These are phyloP conservation scores for Colletes collaris DNA, from an alignment of 2,888 invertebrate species.

Conservation along the genomic window DNA sequence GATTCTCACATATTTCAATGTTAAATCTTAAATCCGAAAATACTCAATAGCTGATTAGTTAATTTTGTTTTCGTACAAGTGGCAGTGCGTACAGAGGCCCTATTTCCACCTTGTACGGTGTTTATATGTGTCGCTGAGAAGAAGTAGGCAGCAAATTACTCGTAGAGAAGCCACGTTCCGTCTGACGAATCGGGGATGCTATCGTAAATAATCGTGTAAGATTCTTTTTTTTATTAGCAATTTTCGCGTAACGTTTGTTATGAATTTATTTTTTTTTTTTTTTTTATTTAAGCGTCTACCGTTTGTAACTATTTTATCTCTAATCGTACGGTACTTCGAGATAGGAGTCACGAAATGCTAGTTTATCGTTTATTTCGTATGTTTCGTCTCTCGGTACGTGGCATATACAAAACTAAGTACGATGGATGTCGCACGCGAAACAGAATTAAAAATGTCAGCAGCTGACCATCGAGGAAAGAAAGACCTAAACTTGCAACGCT, in stretches of 20 bases:
- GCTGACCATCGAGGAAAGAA: slow-evolving; percentile 58
- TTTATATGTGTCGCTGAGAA: slow-evolving; percentile 65
- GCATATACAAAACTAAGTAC: slow-evolving; percentile 37
- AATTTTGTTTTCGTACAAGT: slow-evolving; percentile 58
- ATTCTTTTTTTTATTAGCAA: background rate
- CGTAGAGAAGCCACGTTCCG: slow-evolving; percentile 62
- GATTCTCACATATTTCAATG: slow-evolving; percentile 52
- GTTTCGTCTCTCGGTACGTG: slow-evolving; percentile 62
- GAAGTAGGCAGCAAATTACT: slow-evolving; percentile 59
- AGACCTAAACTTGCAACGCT: slow-evolving; percentile 75
- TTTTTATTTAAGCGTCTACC: too few relatives aligned
- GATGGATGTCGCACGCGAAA: slow-evolving; percentile 60
- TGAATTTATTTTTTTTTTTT: slow-evolving; percentile 6
- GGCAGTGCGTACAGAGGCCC: slow-evolving; percentile 59
- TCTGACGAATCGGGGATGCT: slow-evolving; percentile 53
- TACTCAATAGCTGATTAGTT: slow-evolving; percentile 74
- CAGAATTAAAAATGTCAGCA: slow-evolving; percentile 56
- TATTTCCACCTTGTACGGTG: slow-evolving; percentile 56
- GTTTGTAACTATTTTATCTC: background rate
- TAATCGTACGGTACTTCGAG: slow-evolving; percentile 3
- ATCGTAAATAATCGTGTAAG: background rate
- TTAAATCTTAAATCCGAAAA: slow-evolving; percentile 64
- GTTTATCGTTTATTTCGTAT: slow-evolving; percentile 22
- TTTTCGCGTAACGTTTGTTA: too few relatives aligned
- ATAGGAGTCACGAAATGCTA: background rate